A percentile compares a stretch with the other conserved stretches of the same genome.
Evolutionary conservation across 2,113 vertebrate species (phyloP).

Genomic region (Prunella himalayana): DNA sequence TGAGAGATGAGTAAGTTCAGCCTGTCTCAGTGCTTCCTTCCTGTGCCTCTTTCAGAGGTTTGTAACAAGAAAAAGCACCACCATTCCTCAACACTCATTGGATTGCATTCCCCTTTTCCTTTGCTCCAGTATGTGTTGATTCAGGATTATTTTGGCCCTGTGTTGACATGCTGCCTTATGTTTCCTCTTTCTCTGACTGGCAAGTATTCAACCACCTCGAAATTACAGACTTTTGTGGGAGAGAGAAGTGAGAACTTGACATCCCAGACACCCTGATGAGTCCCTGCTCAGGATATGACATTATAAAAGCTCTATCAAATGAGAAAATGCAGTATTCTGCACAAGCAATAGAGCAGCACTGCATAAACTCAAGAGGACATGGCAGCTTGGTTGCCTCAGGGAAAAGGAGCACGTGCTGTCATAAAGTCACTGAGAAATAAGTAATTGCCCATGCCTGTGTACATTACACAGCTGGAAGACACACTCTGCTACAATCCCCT

Average conservation of each 20-base stretch:
- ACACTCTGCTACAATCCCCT: neutral
- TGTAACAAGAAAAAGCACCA: neutral
- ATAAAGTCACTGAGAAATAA: slow-evolving; percentile 31
- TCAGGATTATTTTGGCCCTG: neutral
- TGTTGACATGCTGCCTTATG: neutral
- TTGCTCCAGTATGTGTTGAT: neutral
- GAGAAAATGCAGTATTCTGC: neutral
- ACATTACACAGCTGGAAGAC: slow-evolving; percentile 49
- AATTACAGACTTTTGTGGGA: neutral
- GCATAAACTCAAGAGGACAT: slow-evolving; percentile 1
- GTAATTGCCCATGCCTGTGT: slow-evolving; percentile 23
- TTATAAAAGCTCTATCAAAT: neutral
- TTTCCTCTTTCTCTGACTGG: neutral
- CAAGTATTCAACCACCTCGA: neutral
- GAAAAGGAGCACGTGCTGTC: slow-evolving; percentile 2
- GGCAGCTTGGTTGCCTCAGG: slow-evolving; percentile 40
- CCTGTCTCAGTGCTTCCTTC: neutral
- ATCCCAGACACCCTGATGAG: neutral
- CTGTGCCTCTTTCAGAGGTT: neutral
- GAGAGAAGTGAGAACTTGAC: neutral
- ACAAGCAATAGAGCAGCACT: neutral
- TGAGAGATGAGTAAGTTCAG: neutral
- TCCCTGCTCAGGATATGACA: neutral
- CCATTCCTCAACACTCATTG: neutral
- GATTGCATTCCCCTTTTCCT: neutral